Base-by-base conservation (phyloP, 1,140 invertebrate genomes). In the Atta cephalotes region DNA sequence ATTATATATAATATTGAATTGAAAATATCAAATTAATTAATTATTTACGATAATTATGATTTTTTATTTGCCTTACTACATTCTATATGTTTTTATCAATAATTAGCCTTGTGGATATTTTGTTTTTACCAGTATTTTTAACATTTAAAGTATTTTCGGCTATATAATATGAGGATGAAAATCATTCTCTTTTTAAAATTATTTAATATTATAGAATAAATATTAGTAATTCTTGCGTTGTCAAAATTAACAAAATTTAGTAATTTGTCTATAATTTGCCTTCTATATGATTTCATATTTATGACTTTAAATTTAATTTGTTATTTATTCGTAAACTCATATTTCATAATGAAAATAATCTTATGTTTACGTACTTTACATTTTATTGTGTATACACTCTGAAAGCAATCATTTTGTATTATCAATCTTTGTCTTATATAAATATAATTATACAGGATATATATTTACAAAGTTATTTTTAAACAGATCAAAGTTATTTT, bases 331-430 rank as follows among this genome's bases (percentile, higher is more conserved):
- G 21, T 21, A 21, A 16, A 21, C 35, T 77, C 9, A 62, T 62
- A 53, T 80, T 49, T 56, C 31, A 80, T 18, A 62, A 60, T 45
- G 14, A 45, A 77, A 25, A 77, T 45, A 25, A 3, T 58, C 5
- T 16, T 12, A 60, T 58, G 35, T 74, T 35, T 35, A 39, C n/a
- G 9, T 58, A 10, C 9, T 21, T 58, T 58, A 76, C 25, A 28
- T 72, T 71, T 72, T 35, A 6, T 12, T 58, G 21, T 25, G 3
- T 12, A 35, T 65, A 65, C 10, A 65, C 9, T 51, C 14, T 49
- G 21, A 28, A 49, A 49, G 31, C 10, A n/a, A 25, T 28, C 65
- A 65, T 65, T 28, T 25, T 66, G 9, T 28, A 3, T 18, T 7
- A 14, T 56, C 18, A 56, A 53, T 58, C 7, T 21, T 49, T 53